These are phyloP conservation scores for Pantherophis alleghaniensis DNA, from an alignment of 2,797 vertebrate genomes.

Conservation along the genomic window DNA sequence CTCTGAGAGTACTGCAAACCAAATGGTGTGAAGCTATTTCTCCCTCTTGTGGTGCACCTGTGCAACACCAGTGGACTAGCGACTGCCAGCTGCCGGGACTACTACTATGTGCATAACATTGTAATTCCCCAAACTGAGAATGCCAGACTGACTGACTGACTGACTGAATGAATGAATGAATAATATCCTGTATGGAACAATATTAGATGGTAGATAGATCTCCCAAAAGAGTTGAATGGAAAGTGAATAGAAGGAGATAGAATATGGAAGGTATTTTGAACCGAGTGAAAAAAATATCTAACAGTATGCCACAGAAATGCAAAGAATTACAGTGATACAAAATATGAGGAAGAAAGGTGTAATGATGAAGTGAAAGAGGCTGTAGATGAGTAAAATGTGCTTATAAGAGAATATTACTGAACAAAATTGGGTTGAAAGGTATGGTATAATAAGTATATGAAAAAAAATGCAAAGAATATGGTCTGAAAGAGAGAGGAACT, in stretches of 20 bases:
- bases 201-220: not conserved
- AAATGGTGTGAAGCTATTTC: not conserved
- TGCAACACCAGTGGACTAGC: not conserved
- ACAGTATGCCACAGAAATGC: not conserved
- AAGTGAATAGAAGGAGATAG: not conserved
- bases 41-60: not conserved
- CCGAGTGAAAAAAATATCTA: not conserved
- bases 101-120: not conserved
- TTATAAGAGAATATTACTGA: not conserved
- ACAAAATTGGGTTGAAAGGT: not conserved
- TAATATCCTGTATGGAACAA: not conserved
- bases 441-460: not conserved
- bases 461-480: not conserved
- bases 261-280: not conserved
- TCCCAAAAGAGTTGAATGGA: not conserved
- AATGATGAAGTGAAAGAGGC: not conserved
- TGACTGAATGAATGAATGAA: too few species aligned
- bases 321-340: not conserved
- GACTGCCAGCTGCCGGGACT: not conserved
- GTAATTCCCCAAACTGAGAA: not conserved
- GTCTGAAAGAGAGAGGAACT: not conserved
- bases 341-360: not conserved
- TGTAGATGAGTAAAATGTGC: not conserved
- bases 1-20: not conserved
- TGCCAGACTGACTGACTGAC: not conserved